Conservation (phyloP, 2,113 vertebrate genomes). For the Orientallactaga bullata region DNA sequence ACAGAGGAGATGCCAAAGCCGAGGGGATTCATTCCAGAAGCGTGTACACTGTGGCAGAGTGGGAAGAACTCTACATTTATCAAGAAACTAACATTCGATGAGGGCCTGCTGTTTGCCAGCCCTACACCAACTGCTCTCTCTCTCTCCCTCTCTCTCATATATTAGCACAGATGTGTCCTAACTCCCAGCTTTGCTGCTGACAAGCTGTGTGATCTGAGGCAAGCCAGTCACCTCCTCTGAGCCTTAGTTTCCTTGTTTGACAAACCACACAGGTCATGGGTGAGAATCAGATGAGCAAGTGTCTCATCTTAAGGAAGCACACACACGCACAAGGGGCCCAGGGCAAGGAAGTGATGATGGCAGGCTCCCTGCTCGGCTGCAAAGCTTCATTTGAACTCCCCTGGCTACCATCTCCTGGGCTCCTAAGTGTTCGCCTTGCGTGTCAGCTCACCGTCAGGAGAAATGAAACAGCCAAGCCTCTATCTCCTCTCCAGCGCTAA, state of each 20-base stretch:
- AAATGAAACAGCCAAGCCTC: constrained; percentile 7
- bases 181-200: not conserved
- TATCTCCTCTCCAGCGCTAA: not conserved
- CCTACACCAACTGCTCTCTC: constrained; percentile 39
- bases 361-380: not conserved
- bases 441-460: not conserved
- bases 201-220: not conserved
- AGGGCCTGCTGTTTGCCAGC: constrained; percentile 36
- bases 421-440: not conserved
- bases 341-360: not conserved
- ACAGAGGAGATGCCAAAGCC: constrained; percentile 19
- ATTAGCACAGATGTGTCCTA: not conserved
- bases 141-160: too few relatives aligned
- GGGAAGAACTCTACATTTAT: constrained; percentile 44
- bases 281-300: constrained; percentile 31
- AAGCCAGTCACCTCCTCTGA: constrained; percentile 36
- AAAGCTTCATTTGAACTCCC: constrained; percentile 1
- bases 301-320: not conserved
- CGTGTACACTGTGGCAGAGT: not conserved
- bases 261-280: not conserved
- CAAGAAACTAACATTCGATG: not conserved
- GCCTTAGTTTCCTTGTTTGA: constrained; percentile 52
- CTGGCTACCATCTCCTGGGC: not conserved
- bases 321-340: not conserved
- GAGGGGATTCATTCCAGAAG: constrained; percentile 23